Base-by-base conservation (phyloP, 2,113 vertebrate genomes). In the Erpornis zantholeuca region DNA sequence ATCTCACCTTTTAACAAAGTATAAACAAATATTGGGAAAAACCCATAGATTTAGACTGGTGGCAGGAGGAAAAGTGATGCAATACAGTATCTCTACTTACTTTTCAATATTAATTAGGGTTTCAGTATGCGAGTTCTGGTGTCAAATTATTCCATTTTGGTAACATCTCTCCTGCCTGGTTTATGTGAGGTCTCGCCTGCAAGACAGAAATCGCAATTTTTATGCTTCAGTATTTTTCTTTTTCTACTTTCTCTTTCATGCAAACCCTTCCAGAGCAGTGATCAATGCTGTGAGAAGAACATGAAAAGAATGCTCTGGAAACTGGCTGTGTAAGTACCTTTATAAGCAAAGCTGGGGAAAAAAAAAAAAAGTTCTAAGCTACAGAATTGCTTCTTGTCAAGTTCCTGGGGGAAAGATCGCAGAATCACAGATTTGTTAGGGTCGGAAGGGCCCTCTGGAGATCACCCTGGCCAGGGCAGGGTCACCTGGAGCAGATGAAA, bases 261-360 rank as follows among this genome's bases (percentile, higher is more conserved):
- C 9, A 57, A 8, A 24, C 42, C 28, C 19, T 77, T 38, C 38
- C 35, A 66, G 35, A 75, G 13, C 35, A n/a, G 14, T 6, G 28
- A 38, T 12, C 13, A 73, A 59, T 16, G 47, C 38, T 10, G 12
- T 5, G 29, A 80, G 54, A 10, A n/a, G 22, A 78, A 9, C 1
- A n/a, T 3, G 6, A 47, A 71, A 59, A 59, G 60, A 8, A 3
- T 1, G 35, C 47, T 85, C 75, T 88, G 82, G 79, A 82, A 89
- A 77, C 42, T 6, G 45, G 40, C 69, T 3, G 0, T 4, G 7
- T 14, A 15, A 61, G 45, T 12, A 45, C 22, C 49, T 35, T 45
- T 7, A 2, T 1, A 21, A 47, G 11, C 2, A 5, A 56, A 4
- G 2, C 3, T 7, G 29, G 6, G 6, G 15, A 42, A 42, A 42